Base-by-base conservation (phyloP, 2,113 vertebrate genomes). In the Empidonax alnorum region DNA sequence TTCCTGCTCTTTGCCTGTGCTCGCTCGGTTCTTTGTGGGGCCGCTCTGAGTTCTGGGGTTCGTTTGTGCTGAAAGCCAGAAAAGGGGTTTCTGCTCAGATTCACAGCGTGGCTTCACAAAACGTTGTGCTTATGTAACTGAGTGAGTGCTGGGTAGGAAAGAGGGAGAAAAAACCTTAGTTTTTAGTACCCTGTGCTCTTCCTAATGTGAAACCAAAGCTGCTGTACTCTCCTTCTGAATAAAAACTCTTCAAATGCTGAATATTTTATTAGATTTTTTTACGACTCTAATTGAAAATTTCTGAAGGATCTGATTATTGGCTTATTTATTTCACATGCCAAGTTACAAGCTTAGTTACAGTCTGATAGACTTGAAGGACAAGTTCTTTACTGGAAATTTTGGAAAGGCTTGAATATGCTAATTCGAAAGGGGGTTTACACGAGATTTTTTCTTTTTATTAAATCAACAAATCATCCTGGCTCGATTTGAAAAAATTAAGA, bases 281-380 rank as follows among this genome's bases (percentile, higher is more conserved):
- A 59, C 28, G 59, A 56, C 42, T 86, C 90, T 93, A 88, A 91
- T 35, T 93, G 79, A 78, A 84, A 11, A 35, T 78, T 94, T 90
- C 73, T 52, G 56, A 78, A 74, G 73, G 83, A 81, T 87, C 79
- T 78, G 85, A 68, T 90, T 89, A 89, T 78, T 95, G 72, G n/a
- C 56, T 95, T 84, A 52, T 74, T 77, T 96, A 88, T 92, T 96
- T 92, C 73, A 30, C 65, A 17, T 84, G 84, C 73, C 88, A 90
- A 87, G 65, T 75, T 46, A 73, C 91, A 76, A 87, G 78, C 93
- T 96, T 95, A 95, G 94, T 92, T 97, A 91, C 93, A 91, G 91
- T 93, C 94, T 93, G 89, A 87, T 91, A 93, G 87, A 69, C 89
- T 91, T 95, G 89, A 96, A 96, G 81, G 89, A 58, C 81, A 66